These are phyloP conservation scores for Eublepharis macularius DNA, from an alignment of 2,113 vertebrate genomes.

Conservation along the genomic window DNA sequence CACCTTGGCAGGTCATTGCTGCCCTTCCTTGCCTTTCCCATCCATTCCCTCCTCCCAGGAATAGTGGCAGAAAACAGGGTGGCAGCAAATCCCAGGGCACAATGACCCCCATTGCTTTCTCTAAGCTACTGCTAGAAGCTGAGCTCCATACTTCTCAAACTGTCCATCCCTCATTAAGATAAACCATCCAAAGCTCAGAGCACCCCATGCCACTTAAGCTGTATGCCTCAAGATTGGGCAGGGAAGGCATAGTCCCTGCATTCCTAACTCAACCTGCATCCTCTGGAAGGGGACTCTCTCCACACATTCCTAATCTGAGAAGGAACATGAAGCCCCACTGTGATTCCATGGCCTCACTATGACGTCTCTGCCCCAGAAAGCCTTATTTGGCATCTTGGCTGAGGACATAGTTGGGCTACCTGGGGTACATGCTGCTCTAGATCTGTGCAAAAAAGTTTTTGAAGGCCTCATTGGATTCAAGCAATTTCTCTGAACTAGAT, in stretches of 20 bases:
- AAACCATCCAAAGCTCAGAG: slow-evolving; percentile 10
- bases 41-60: slow-evolving; percentile 34
- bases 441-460: background rate
- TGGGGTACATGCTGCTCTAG: background rate
- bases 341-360: no score
- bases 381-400: background rate
- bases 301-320: background rate
- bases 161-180: background rate
- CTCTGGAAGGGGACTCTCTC: background rate
- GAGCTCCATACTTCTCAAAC: background rate
- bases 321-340: background rate
- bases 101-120: background rate
- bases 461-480: background rate
- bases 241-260: background rate
- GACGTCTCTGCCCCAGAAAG: background rate
- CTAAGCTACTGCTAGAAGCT: background rate
- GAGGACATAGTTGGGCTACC: background rate
- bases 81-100: slow-evolving; percentile 4
- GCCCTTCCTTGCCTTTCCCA: background rate
- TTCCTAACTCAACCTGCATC: background rate
- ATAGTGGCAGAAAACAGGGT: slow-evolving; percentile 22
- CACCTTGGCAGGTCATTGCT: background rate
- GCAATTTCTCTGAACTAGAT: background rate
- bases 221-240: background rate
- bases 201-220: no score